Percentiles rank a stretch among this genome's conserved stretches.
Evolutionary conservation across 2,797 vertebrate species (phyloP).

Genomic region (Sphaeramia orbicularis): DNA sequence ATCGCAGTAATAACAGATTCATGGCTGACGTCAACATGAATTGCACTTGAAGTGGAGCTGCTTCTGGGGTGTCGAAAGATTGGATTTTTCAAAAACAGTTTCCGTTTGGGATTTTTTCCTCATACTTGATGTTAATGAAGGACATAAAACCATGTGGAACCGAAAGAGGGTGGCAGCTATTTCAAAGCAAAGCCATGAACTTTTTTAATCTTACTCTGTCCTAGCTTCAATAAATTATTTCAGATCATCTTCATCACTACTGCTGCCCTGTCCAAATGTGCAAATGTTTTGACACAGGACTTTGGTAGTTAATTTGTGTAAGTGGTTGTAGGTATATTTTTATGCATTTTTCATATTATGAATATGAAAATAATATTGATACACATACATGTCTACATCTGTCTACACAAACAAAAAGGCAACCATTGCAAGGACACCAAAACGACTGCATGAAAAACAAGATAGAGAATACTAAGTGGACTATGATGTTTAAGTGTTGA

Average conservation of each 20-base stretch:
- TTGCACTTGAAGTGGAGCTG: slow-evolving; percentile 66
- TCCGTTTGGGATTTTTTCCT: slow-evolving; percentile 44
- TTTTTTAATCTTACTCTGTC: slow-evolving; percentile 33
- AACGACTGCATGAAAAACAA: too few relatives aligned
- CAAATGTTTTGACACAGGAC: slow-evolving; percentile 16
- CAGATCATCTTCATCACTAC: slow-evolving; percentile 19
- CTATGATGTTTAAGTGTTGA: too few relatives aligned
- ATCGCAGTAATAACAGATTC: slow-evolving; percentile 76
- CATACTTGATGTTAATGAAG: slow-evolving; percentile 50
- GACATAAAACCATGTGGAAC: slow-evolving; percentile 61
- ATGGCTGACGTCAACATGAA: slow-evolving; percentile 78
- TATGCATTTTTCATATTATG: too few relatives aligned
- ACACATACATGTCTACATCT: too few relatives aligned
- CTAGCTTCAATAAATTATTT: slow-evolving; percentile 33
- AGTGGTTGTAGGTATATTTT: too few relatives aligned
- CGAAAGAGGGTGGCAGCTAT: slow-evolving; percentile 32
- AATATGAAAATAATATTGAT: too few relatives aligned
- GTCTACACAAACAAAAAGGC: too few relatives aligned
- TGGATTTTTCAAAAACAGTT: slow-evolving; percentile 68
- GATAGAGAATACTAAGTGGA: too few relatives aligned
- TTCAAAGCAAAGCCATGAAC: slow-evolving; percentile 54
- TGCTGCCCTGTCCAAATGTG: not conserved
- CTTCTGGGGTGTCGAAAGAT: slow-evolving; percentile 75
- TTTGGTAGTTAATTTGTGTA: not conserved
- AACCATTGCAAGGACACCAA: too few relatives aligned